Percentiles rank a stretch among this genome's conserved stretches.
phyloP scores from a whole-genome alignment of 2,113 vertebrate genomes.

The Malurus cyaneus region DNA sequence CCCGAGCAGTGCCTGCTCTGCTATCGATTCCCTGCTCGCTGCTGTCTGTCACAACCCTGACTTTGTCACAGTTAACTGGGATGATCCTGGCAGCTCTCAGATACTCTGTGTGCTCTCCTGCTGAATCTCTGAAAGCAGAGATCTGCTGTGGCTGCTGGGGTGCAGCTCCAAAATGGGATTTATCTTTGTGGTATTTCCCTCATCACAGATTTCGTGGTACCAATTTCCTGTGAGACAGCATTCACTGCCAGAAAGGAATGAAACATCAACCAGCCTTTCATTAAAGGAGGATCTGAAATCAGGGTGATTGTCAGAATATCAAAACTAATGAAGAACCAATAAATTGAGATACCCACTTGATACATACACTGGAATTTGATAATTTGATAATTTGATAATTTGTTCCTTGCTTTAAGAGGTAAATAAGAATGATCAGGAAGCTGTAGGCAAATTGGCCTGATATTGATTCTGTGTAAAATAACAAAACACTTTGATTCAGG shows the following conservation, averaged over 20 bases:
- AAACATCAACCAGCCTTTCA: background rate
- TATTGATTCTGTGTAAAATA: background rate
- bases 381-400: background rate
- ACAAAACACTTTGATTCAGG: background rate
- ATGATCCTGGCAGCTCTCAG: background rate
- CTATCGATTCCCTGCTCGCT: background rate
- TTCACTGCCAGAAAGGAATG: background rate
- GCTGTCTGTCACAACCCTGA: background rate
- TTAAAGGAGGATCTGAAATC: background rate
- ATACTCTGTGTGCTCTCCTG: background rate
- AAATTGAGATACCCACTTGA: background rate
- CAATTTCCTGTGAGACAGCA: background rate
- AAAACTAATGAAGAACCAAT: background rate
- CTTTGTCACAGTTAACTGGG: background rate
- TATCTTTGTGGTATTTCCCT: background rate
- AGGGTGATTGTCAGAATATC: background rate
- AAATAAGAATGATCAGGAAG: background rate
- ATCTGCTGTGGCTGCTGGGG: rapidly evolving
- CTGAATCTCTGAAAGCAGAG: background rate
- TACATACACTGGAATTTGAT: background rate
- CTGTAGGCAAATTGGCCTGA: background rate
- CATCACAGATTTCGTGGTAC: rapidly evolving
- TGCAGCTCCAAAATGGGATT: background rate
- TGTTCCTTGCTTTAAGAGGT: background rate
- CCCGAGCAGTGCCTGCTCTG: background rate